Base-by-base conservation (phyloP, 2,113 vertebrate species). In the Marmota flaviventris region DNA sequence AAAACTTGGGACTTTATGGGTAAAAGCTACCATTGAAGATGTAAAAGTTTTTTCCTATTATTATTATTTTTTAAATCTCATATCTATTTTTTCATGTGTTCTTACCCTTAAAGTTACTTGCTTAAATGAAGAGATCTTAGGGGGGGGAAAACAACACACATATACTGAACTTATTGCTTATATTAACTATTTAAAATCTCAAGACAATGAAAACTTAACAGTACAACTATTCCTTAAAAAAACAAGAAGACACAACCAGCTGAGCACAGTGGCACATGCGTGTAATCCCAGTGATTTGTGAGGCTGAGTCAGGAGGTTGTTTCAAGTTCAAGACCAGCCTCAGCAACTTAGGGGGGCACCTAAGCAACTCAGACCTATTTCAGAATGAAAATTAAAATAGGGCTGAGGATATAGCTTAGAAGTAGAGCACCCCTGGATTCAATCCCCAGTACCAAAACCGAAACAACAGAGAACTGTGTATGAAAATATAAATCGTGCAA, bases 1-100 rank as follows among this genome's bases (percentile, higher is more conserved):
- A 25, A 63, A 27, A 63, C 61, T 27, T 27, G 24, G 24, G 9
- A 63, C 24, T 63, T 63, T 7, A 63, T 27, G 61, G 24, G 24
- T 63, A 25, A 63, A 63, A 63, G 61, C 85, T 5, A 88, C 51
- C 87, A 72, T 58, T 51, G 79, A 95, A 87, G 77, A 81, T 61
- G 90, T 7, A 84, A 88, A 61, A 87, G 37, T 34, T 90, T 93
- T 96, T 96, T 93, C 93, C 86, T 95, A 94, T 73, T 92, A 75
- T 39, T 39, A 39, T 39, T 39, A 39, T 39, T 39, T 0, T 4
- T 48, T 51, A 13, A 92, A 4, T 18, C 10, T 11, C 45, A 45
- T 63, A 72, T 34, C 48, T 56, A 83, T 8, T 12, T 91, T 94
- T 86, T 91, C 48, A 90, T 73, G 18, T 94, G 34, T 65, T 45